Evolutionary conservation across 92 coral and sea anemone species (phyloP), one percentile per base, ranked within the genome.

Genomic region (Parazoanthus darwini): DNA sequence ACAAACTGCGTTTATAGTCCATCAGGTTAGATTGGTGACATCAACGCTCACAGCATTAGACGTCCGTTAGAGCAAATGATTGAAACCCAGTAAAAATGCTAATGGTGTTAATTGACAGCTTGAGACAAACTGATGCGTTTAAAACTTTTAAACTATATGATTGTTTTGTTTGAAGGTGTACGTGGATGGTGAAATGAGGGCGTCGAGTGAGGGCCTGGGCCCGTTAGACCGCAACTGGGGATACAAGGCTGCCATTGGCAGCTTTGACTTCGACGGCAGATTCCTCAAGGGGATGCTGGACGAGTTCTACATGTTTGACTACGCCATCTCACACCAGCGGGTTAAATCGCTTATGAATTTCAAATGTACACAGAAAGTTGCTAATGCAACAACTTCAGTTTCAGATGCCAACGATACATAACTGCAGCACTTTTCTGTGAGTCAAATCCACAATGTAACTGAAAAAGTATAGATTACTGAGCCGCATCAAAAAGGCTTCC

Each of bases 161-260:
- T 15, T 63, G 22, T 35, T 44, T 36, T 73, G 22, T 33, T 88
- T 73, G 5, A 85, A 97, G 99, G 97, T 97, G 0, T 97, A 92
- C 82, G 91, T 97, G 11, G 98, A 97, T 75, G 97, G 98, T 29
- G 92, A 83, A 79, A 82, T 91, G 16, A 90, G 84, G 37, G 97
- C 91, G 0, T 82, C 90, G 25, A 79, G 94, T 4, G 79, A 89
- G 18, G 99, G 99, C 5, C 71, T 79, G 65, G 99, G 99, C 35
- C 22, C 86, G 20, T 91, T 97, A n/a, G 99, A 97, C 82, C 92
- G 93, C 56, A 89, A 95, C 86, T 97, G 99, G 99, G 99, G 99
- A 15, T 95, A 97, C 91, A 95, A 96, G 89, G 99, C 99, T 20
- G 87, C 96, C n/a, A 70, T 97, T 8, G 99, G 99, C 13, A 97